Percentiles rank a stretch among this genome's conserved stretches.
Evolutionary conservation across 1,140 invertebrate genomes (phyloP).

Genomic region (Triops longicaudatus): DNA sequence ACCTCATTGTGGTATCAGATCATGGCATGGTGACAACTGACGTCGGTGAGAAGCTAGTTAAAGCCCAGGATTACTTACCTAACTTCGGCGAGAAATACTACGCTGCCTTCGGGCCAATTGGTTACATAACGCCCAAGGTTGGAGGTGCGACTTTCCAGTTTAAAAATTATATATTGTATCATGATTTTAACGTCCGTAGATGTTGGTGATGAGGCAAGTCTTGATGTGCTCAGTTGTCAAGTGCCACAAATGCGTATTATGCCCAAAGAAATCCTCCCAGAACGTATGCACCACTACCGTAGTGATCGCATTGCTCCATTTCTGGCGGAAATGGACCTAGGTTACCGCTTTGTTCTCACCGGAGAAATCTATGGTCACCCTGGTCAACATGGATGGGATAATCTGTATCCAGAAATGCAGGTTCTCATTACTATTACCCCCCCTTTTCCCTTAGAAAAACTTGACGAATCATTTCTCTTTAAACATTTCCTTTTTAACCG

Average conservation of each 20-base stretch:
- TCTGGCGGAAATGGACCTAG: background rate
- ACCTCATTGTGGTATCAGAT: constrained; percentile 28
- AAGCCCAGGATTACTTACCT: constrained; percentile 19
- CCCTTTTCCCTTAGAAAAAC: background rate
- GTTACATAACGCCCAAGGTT: constrained; percentile 15
- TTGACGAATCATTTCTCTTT: background rate
- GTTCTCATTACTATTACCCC: background rate
- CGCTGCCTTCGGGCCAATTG: background rate
- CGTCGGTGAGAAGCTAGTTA: constrained; percentile 21
- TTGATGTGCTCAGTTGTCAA: background rate
- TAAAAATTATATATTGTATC: too few relatives aligned
- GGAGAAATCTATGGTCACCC: background rate
- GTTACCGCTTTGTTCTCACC: background rate
- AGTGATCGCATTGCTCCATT: constrained; percentile 3
- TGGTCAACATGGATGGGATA: constrained; percentile 26
- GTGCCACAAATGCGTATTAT: background rate
- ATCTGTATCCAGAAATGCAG: constrained; percentile 21
- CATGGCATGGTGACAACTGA: constrained; percentile 29
- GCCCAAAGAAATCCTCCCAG: constrained; percentile 2
- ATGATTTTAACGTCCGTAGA: background rate
- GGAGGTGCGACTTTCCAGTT: background rate
- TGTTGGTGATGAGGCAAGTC: background rate
- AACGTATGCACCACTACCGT: constrained; percentile 16
- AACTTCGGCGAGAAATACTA: constrained; percentile 2
- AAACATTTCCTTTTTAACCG: background rate